Conservation (phyloP, 2,113 vertebrate species). For the Lichenostomus cassidix region DNA sequence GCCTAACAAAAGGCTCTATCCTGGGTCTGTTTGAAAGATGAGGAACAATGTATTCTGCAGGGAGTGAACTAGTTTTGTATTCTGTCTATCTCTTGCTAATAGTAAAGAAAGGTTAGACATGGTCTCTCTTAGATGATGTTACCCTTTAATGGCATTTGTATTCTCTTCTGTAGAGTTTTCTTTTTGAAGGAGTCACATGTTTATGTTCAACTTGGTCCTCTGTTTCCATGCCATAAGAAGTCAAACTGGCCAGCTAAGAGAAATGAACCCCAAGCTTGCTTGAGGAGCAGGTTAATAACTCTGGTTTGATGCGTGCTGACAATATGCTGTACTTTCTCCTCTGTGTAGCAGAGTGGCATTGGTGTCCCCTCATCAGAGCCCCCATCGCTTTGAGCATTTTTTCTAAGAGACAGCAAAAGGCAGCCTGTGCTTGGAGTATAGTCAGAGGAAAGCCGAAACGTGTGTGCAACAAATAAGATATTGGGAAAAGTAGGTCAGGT, state of each 20-base stretch:
- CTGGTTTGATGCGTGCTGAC: not conserved
- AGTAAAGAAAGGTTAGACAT: not conserved
- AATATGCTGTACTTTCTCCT: not conserved
- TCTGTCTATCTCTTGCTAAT: not conserved
- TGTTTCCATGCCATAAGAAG: not conserved
- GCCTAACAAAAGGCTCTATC: not conserved
- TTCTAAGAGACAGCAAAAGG: not conserved
- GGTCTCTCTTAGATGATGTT: not conserved
- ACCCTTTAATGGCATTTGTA: not conserved
- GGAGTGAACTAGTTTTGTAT: not conserved
- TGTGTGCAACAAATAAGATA: not conserved
- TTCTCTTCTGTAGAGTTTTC: not conserved
- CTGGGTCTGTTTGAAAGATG: not conserved
- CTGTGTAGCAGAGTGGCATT: not conserved
- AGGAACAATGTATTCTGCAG: not conserved
- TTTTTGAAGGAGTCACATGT: rapidly evolving
- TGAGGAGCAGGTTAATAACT: not conserved
- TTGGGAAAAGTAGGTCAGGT: constrained; percentile 15
- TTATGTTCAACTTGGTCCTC: not conserved
- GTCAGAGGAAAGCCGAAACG: not conserved
- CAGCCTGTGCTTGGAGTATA: not conserved
- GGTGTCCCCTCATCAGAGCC: not conserved
- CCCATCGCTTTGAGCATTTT: not conserved
- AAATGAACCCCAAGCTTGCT: not conserved
- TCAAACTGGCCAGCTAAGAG: not conserved